Percentiles rank a stretch among this genome's conserved stretches.
Conservation (phyloP, 92 coral and sea anemone genomes). For the Meandrina meandrites region DNA sequence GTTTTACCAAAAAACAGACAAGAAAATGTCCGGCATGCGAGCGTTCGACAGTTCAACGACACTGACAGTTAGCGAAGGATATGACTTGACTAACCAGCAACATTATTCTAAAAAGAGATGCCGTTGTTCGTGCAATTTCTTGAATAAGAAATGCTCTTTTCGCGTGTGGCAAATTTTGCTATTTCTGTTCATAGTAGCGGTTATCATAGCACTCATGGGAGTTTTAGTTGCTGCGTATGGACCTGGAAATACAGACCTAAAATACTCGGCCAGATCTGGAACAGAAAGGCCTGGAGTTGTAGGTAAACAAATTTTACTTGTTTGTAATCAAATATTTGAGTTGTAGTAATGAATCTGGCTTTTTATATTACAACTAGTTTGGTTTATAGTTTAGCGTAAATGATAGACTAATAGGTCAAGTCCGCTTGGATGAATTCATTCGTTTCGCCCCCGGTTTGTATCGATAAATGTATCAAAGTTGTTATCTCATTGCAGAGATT, state of each 20-base stretch:
- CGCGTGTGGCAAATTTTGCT: constrained; percentile 35
- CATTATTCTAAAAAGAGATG: not conserved
- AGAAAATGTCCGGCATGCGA: not conserved
- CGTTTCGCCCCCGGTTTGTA: not conserved
- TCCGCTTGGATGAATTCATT: not conserved
- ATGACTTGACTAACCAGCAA: constrained; percentile 4
- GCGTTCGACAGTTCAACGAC: constrained; percentile 11
- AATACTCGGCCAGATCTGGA: not conserved
- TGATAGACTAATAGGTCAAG: not conserved
- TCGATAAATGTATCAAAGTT: not conserved
- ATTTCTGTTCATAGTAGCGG: not conserved
- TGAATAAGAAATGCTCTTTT: constrained; percentile 8
- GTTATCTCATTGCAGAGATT: not conserved
- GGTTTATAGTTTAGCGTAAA: not conserved
- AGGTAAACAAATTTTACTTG: not conserved
- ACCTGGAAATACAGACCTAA: constrained; percentile 20
- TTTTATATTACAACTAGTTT: too few relatives aligned
- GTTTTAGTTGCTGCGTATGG: constrained; percentile 27
- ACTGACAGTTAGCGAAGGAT: constrained; percentile 17
- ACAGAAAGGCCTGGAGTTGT: not conserved
- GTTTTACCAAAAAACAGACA: not conserved
- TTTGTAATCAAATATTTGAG: too few relatives aligned
- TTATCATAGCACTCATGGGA: not conserved
- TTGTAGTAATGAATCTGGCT: too few relatives aligned
- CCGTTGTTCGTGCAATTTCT: not conserved